Evolutionary conservation across 92 coral and sea anemone genomes (phyloP).

Genomic region (Phymanthus crucifer): DNA sequence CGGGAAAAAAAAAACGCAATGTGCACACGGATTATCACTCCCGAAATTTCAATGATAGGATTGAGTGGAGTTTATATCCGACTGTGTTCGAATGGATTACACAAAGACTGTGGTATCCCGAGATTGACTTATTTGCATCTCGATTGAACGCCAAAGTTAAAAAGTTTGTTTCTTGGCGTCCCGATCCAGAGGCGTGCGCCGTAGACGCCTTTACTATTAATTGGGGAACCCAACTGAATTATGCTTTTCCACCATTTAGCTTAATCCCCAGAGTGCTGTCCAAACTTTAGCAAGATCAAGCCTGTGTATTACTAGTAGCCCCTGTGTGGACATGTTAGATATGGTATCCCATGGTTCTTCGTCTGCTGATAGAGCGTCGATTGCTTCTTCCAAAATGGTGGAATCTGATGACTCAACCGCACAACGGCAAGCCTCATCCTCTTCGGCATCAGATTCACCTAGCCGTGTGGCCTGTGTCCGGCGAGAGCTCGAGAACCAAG

Average conservation of each 20-base stretch:
- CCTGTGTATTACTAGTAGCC: conserved; percentile 36
- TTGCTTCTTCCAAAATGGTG: conserved; percentile 22
- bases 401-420: background rate
- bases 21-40: conserved; percentile 29
- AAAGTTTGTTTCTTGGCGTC: conserved; percentile 58
- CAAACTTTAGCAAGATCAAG: conserved; percentile 26
- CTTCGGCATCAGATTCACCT: background rate
- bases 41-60: conserved; percentile 20
- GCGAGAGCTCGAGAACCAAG: conserved; percentile 21
- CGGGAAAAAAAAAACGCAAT: conserved; percentile 42
- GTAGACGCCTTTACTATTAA: conserved; percentile 39
- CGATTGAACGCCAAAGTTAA: conserved; percentile 44
- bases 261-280: conserved; percentile 48
- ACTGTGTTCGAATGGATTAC: conserved; percentile 24
- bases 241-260: conserved; percentile 63
- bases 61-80: conserved; percentile 36
- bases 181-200: conserved; percentile 51
- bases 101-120: conserved; percentile 17
- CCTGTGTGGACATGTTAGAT: conserved; percentile 52
- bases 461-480: conserved; percentile 44
- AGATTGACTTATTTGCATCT: conserved; percentile 59
- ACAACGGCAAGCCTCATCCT: conserved; percentile 20
- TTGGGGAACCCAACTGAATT: conserved; percentile 45
- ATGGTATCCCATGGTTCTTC: conserved; percentile 51
- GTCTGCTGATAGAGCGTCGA: conserved; percentile 28